Base-by-base conservation (phyloP, 2,113 vertebrate species). In the Serinus canaria region DNA sequence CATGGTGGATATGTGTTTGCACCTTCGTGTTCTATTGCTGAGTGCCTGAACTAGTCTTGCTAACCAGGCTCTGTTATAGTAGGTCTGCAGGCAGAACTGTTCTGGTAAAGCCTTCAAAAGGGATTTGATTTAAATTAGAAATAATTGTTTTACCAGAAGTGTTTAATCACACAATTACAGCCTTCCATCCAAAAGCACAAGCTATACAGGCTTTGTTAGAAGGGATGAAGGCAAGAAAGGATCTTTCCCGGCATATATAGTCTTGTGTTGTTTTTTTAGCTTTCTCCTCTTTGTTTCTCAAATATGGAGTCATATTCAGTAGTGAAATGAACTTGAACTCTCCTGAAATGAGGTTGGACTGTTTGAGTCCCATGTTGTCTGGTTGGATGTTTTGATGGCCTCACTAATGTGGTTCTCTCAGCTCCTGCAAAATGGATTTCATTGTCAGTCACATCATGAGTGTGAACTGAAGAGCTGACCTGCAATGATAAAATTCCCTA, bases 1-100 rank as follows among this genome's bases (percentile, higher is more conserved):
- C 49, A 13, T 39, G 56, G n/a, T 94, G 58, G 41, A 60, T 89
- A n/a, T 28, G 18, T 0, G 1, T 96, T 81, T 92, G 83, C 80
- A 72, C 0, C 0, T 89, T 78, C 4, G 0, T 56, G n/a, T 9
- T 89, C 33, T 82, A 6, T 70, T 72, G 55, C 52, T 3, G 11
- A 63, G 44, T 70, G 47, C 49, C 63, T 62, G 79, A 88, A 58
- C 53, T 80, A 37, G 44, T 27, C 52, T 70, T 94, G 41, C 63
- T 91, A 22, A 14, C 12, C 15, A 41, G 35, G 28, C 35, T 84
- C 7, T 6, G 19, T 67, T 43, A 41, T 6, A 49, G 35, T 49
- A 52, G 56, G 62, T 85, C 53, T 86, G 33, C n/a, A 53, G 46
- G 76, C 64, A 88, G 16, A 81, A 55, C 68, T 80, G 16, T 49